These are phyloP conservation scores for Gopherus evgoodei DNA, from an alignment of 2,113 vertebrate species.

Conservation along the genomic window DNA sequence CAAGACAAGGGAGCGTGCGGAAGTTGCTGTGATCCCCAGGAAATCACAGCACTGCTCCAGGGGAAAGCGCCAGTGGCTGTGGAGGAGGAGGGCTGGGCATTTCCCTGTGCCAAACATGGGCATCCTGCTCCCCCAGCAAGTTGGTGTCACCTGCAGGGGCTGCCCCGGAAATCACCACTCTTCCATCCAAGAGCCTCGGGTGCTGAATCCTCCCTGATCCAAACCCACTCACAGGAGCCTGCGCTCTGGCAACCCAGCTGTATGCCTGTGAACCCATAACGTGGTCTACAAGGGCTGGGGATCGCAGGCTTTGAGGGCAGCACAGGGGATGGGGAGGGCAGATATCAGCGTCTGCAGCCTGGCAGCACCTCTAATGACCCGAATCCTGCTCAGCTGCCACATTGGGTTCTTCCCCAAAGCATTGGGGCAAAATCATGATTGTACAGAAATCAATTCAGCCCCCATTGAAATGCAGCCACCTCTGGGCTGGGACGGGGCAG, in stretches of 20 bases:
- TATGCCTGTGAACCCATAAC: background rate
- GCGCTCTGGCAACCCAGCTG: background rate
- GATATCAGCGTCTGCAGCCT: background rate
- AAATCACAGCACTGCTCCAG: background rate
- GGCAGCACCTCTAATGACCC: slow-evolving; percentile 65
- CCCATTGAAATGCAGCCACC: background rate
- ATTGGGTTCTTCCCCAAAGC: background rate
- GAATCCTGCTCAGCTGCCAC: slow-evolving; percentile 23
- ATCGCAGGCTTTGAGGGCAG: background rate
- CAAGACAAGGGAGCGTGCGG: background rate
- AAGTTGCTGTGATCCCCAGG: background rate
- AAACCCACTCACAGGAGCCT: background rate
- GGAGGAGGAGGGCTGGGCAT: no score
- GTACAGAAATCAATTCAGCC: background rate
- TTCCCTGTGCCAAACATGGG: background rate
- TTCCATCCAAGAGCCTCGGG: background rate
- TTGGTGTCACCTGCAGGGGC: background rate
- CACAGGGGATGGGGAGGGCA: background rate
- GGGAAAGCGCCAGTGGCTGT: background rate
- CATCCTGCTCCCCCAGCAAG: background rate
- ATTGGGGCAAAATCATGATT: background rate
- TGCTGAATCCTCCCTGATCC: background rate
- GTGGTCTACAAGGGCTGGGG: background rate
- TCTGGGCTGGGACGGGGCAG: background rate
- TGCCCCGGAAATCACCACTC: background rate